A percentile compares a stretch with the other conserved stretches of the same genome.
phyloP scores from a whole-genome alignment of 2,797 vertebrate genomes.

The Simalia tracyae region DNA sequence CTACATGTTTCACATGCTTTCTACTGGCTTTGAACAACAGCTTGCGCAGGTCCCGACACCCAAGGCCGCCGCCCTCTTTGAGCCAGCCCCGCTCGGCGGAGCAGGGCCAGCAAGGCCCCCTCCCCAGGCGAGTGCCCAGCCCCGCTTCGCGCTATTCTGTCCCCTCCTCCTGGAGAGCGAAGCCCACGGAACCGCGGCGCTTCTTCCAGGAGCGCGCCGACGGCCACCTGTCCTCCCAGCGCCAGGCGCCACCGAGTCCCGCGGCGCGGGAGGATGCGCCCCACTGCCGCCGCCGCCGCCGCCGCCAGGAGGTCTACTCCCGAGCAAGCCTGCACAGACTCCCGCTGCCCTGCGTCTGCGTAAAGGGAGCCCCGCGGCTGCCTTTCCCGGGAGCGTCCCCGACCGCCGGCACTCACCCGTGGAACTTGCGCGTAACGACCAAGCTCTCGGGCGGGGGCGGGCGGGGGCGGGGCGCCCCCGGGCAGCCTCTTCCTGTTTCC shows the following conservation, averaged over 20 bases:
- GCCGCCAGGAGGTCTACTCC: not conserved
- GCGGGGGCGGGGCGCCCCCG: not conserved
- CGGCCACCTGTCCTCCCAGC: not conserved
- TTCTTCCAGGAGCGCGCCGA: no score
- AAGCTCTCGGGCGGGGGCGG: fast-evolving
- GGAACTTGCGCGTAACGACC: not conserved
- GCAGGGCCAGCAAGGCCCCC: no score
- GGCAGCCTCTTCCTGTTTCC: not conserved
- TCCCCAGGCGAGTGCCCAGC: no score
- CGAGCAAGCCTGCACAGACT: not conserved
- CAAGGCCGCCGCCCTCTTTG: no score
- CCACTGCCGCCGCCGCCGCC: no score
- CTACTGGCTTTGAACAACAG: no score
- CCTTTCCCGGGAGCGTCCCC: not conserved
- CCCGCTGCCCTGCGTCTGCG: not conserved
- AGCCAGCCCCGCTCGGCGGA: no score
- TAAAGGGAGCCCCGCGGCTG: not conserved
- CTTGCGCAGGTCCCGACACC: no score
- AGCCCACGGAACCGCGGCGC: not conserved
- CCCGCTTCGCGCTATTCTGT: not conserved
- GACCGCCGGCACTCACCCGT: not conserved
- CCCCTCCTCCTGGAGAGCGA: not conserved
- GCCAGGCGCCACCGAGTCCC: not conserved
- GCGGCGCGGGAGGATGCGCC: not conserved
- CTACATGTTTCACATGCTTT: no score